Percentiles rank a stretch among this genome's conserved stretches.
Evolutionary conservation across 2,888 invertebrate species (phyloP).

Genomic region (Elysia crispata): DNA sequence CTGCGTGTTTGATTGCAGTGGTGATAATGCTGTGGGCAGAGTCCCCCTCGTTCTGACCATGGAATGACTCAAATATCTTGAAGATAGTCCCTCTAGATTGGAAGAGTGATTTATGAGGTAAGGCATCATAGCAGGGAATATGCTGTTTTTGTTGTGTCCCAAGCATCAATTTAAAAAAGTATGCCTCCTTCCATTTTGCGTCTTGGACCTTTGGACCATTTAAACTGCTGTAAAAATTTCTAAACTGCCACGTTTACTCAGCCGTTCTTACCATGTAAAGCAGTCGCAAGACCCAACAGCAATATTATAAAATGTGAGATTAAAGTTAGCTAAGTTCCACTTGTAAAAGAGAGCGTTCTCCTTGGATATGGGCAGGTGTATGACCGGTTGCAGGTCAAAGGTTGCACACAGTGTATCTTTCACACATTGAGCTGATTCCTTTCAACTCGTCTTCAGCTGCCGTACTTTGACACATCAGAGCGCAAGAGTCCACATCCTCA

Average conservation of each 20-base stretch:
- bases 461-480: neutral
- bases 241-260: conserved; percentile 14
- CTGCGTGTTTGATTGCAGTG: conserved; percentile 14
- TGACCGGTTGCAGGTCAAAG: conserved; percentile 26
- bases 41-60: too few relatives aligned
- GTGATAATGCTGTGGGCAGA: neutral
- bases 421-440: neutral
- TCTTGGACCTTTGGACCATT: too few relatives aligned
- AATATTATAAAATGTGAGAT: conserved; percentile 13
- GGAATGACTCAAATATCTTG: too few relatives aligned
- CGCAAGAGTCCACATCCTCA: conserved; percentile 16
- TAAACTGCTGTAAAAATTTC: too few relatives aligned
- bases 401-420: conserved; percentile 21
- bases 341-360: conserved; percentile 21
- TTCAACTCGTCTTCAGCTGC: neutral
- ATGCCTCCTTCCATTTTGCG: neutral
- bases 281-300: conserved; percentile 19
- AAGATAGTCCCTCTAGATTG: too few relatives aligned
- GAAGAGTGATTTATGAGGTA: too few relatives aligned
- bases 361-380: conserved; percentile 11
- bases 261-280: conserved; percentile 18
- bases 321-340: neutral
- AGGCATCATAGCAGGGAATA: too few relatives aligned
- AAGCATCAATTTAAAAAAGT: too few relatives aligned
- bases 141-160: too few relatives aligned